phyloP scores from a whole-genome alignment of 1,140 invertebrate species.

The Drosophila dunni region DNA sequence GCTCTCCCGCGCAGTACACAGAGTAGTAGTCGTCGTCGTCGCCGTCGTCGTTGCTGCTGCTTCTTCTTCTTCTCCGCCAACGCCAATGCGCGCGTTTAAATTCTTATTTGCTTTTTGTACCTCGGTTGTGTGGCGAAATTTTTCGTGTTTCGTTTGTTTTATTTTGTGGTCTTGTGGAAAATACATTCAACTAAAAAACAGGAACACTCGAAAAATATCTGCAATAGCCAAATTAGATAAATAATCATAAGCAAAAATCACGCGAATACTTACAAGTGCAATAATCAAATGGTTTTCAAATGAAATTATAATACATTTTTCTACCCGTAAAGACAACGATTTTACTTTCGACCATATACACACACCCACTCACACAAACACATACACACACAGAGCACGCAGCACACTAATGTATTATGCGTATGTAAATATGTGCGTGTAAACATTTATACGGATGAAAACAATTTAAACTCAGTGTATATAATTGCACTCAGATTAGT shows the following conservation, averaged over 20 bases:
- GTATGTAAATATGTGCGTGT: constrained; percentile 6
- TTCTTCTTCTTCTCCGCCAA: constrained; percentile 38
- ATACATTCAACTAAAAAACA: constrained; percentile 49
- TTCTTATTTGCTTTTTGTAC: constrained; percentile 82
- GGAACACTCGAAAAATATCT: constrained; percentile 18
- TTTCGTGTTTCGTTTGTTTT: constrained; percentile 83
- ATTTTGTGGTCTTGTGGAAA: constrained; percentile 67
- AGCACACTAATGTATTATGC: not conserved
- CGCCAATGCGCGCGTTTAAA: constrained; percentile 76
- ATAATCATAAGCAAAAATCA: constrained; percentile 1
- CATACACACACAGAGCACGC: not conserved
- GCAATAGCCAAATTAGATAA: constrained; percentile 12
- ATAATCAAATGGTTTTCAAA: constrained; percentile 14
- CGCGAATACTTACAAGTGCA: constrained; percentile 12
- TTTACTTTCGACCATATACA: constrained; percentile 21
- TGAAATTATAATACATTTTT: constrained; percentile 6
- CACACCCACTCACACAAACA: not conserved
- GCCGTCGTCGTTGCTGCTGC: no score
- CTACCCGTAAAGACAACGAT: constrained; percentile 8
- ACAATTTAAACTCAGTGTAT: constrained; percentile 12
- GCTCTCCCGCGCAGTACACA: constrained; percentile 70
- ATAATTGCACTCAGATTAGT: constrained; percentile 7
- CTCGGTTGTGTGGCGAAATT: constrained; percentile 81
- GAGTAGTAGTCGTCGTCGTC: constrained; percentile 7
- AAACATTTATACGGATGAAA: constrained; percentile 20